Percentiles rank a stretch among this genome's conserved stretches.
These are phyloP conservation scores for Abscondita cerata DNA, from an alignment of 2,888 invertebrate genomes.

Conservation along the genomic window DNA sequence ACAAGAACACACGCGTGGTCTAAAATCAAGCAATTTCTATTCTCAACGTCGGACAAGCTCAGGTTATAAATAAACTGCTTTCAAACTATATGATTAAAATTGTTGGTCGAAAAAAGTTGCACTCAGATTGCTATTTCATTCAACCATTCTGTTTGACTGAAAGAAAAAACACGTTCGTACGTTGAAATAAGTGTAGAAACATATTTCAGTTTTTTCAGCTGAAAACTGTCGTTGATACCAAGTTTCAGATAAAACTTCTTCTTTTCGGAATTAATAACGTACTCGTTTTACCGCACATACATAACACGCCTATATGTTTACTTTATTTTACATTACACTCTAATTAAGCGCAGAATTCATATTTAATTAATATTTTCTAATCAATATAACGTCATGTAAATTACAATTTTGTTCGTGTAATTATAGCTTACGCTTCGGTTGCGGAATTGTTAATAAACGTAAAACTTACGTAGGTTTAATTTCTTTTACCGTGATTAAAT, in stretches of 20 bases:
- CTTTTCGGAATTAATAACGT: slow-evolving; percentile 7
- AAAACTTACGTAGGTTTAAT: neutral
- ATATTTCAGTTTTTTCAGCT: slow-evolving; percentile 23
- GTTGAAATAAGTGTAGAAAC: slow-evolving; percentile 30
- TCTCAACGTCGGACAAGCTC: slow-evolving; percentile 40
- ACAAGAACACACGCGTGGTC: slow-evolving; percentile 44
- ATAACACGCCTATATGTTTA: slow-evolving; percentile 10
- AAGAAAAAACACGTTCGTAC: slow-evolving; percentile 36
- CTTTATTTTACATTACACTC: slow-evolving; percentile 14
- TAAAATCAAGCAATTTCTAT: slow-evolving; percentile 49
- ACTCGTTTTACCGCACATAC: neutral
- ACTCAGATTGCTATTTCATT: slow-evolving; percentile 45
- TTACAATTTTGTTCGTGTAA: slow-evolving; percentile 16
- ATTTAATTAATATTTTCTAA: slow-evolving; percentile 24
- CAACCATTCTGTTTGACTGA: slow-evolving; percentile 38
- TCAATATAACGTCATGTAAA: slow-evolving; percentile 23
- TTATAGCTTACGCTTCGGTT: slow-evolving; percentile 3
- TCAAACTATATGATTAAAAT: slow-evolving; percentile 49
- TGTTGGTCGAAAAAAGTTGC: slow-evolving; percentile 46
- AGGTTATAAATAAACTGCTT: slow-evolving; percentile 46
- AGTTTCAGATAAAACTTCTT: slow-evolving; percentile 19
- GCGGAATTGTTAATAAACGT: neutral
- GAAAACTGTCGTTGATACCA: slow-evolving; percentile 11
- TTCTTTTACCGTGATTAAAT: neutral
- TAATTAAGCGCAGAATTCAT: slow-evolving; percentile 16